Conservation (phyloP, 2,888 invertebrate genomes). For the Leuctra nigra region DNA sequence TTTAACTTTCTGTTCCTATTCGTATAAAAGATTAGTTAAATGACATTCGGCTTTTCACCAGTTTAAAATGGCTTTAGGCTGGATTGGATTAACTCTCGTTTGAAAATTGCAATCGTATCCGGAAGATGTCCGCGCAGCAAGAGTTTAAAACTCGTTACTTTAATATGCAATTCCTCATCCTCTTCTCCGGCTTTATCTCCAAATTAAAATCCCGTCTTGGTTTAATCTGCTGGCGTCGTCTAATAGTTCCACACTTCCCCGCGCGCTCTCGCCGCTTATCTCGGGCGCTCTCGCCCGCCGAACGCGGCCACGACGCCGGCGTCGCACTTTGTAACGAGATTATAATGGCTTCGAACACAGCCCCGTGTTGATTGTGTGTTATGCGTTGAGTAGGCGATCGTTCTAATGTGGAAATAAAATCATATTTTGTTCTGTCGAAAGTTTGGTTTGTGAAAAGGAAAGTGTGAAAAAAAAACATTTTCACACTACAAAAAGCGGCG, state of each 20-base stretch:
- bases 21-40: no score
- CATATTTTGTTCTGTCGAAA: neutral
- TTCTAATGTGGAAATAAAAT: slow-evolving; percentile 9
- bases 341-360: neutral
- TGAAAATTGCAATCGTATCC: no score
- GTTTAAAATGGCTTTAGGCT: no score
- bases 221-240: neutral
- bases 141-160: neutral
- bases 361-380: no score
- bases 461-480: no score
- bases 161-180: neutral
- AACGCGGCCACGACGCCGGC: neutral
- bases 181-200: neutral
- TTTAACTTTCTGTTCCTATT: no score
- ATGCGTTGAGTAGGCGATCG: no score
- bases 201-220: neutral
- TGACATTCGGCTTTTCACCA: no score
- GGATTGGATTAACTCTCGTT: no score
- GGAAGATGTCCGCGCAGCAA: no score
- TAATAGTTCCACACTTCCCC: neutral
- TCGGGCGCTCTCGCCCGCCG: neutral
- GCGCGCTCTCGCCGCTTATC: neutral
- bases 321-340: neutral
- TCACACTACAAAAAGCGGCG: neutral
- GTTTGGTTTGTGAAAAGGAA: no score